phyloP scores from a whole-genome alignment of 1,140 invertebrate species.

The Atta cephalotes region DNA sequence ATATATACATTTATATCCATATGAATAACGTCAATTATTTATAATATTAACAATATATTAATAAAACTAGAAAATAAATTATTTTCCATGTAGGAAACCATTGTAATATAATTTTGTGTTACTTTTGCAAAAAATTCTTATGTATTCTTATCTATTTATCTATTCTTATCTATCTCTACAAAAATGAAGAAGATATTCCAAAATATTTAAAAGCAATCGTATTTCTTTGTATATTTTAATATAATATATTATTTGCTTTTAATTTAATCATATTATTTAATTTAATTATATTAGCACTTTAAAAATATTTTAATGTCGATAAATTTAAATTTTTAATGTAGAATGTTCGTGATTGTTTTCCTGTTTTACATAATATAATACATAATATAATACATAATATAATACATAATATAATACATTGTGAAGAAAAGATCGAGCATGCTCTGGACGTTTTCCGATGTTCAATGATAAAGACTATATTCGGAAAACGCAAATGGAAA shows the following conservation, averaged over 20 bases:
- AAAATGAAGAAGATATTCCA: background rate
- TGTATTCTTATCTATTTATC: no score
- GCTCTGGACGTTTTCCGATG: slow-evolving; percentile 26
- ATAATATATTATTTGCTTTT: background rate
- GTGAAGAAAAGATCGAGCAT: slow-evolving; percentile 1
- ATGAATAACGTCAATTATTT: background rate
- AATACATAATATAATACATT: background rate
- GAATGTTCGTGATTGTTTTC: background rate
- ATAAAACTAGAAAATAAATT: background rate
- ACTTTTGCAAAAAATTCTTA: background rate
- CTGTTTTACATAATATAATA: background rate
- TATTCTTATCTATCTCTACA: no score
- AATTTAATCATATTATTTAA: background rate
- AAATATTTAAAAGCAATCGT: background rate
- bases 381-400: background rate
- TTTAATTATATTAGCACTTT: background rate
- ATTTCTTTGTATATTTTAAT: background rate
- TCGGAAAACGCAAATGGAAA: slow-evolving; percentile 47
- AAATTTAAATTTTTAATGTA: background rate
- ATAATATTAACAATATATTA: background rate
- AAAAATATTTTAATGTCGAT: background rate
- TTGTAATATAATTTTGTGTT: background rate
- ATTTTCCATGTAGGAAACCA: background rate
- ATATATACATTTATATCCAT: no score
- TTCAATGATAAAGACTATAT: slow-evolving; percentile 28